Evolutionary conservation across 92 coral and sea anemone species (phyloP), one percentile per base, ranked within the genome.

Genomic region (Epizoanthus fatuus): DNA sequence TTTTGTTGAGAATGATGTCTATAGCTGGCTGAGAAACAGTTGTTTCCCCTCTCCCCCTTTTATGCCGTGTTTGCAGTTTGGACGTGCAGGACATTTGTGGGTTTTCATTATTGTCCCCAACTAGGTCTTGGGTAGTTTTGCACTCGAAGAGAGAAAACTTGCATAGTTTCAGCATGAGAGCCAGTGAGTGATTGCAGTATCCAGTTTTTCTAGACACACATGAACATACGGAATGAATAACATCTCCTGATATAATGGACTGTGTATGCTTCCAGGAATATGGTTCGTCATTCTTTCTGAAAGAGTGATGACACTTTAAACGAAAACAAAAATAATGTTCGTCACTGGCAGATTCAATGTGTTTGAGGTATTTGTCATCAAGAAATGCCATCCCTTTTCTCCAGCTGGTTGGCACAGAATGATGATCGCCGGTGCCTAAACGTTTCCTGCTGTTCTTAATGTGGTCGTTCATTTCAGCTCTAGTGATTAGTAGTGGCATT

Each of bases 161-260:
- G 74, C 94, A 83, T 17, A 81, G 49, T 85, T 86, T 86, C 2
- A 86, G 79, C 93, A 90, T 86, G 51, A 90, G 83, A 19, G 72
- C 58, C 56, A 90, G 59, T 4, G 71, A 64, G 69, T 90, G 91
- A 38, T 81, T 86, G 64, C 91, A 76, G 72, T 68, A 82, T 12
- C 91, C 91, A 51, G 75, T 59, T 57, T 79, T 81, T 57, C 94
- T 91, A 40, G 86, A 86, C 44, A 86, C 94, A 81, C 91, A 86
- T 11, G 91, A 75, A 20, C 86, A 86, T 20, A 75, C 79, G 54
- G 90, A 64, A 62, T 81, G 62, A 53, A 60, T 20, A 7, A 90
- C 90, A 47, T 90, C 88, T 22, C 85, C 90, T 22, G 88, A 53
- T 19, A 90, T 71, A 60, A 86, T 90, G 37, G 69, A 63, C 63